These are phyloP conservation scores for Dastarcus helophoroides DNA, from an alignment of 2,888 invertebrate species.

Conservation along the genomic window DNA sequence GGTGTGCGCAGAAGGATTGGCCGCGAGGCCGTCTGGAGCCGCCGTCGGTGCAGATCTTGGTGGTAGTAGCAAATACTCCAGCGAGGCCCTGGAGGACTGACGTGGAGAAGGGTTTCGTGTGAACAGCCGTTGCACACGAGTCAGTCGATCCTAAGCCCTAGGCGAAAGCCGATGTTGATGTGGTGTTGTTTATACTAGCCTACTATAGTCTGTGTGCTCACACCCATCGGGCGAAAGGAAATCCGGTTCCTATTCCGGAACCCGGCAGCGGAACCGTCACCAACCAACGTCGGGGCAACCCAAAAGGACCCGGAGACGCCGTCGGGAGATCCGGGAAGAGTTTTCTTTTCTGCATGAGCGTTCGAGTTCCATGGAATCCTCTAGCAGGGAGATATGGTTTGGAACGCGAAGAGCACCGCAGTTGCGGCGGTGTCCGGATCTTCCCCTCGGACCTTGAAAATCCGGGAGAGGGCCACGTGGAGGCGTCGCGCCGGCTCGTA, in stretches of 20 bases:
- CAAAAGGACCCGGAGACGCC: constrained; percentile 46
- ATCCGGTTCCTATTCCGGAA: constrained; percentile 40
- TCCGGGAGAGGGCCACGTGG: constrained; percentile 28
- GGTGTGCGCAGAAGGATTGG: constrained; percentile 50
- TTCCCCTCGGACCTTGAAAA: constrained; percentile 36
- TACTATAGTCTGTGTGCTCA: background rate
- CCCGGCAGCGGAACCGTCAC: constrained; percentile 43
- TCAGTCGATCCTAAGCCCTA: constrained; percentile 48
- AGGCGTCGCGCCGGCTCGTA: constrained; percentile 31
- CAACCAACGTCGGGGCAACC: constrained; percentile 40
- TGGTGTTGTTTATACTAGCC: constrained; percentile 15
- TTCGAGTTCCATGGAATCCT: constrained; percentile 42
- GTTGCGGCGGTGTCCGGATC: constrained; percentile 39
- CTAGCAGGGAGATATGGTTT: constrained; percentile 36
- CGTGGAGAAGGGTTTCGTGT: too few relatives aligned
- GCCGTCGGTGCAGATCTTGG: too few relatives aligned
- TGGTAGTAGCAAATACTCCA: too few relatives aligned
- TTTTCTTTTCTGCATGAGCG: constrained; percentile 42
- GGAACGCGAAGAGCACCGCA: constrained; percentile 40
- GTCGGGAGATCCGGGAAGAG: constrained; percentile 43
- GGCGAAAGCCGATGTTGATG: constrained; percentile 41
- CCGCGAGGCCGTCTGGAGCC: too few relatives aligned
- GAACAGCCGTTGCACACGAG: constrained; percentile 48
- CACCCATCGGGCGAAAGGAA: constrained; percentile 20
- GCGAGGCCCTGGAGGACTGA: constrained; percentile 46